phyloP scores from a whole-genome alignment of 2,113 vertebrate genomes.

The Pseudorectes ferrugineus region DNA sequence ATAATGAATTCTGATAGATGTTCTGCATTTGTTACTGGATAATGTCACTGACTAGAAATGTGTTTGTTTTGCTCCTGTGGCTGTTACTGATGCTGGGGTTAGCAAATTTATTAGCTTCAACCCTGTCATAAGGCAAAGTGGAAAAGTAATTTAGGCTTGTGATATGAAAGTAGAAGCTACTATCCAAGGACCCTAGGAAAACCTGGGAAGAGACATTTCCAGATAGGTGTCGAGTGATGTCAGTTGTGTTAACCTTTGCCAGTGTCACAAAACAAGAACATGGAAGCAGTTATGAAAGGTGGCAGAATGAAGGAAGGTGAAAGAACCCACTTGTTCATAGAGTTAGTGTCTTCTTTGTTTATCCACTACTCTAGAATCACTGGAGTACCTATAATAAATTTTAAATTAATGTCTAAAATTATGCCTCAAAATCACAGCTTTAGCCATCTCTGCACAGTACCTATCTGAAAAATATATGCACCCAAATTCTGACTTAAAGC shows the following conservation, averaged over 20 bases:
- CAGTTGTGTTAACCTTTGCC: neutral
- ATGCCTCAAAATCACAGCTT: neutral
- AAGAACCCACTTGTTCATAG: neutral
- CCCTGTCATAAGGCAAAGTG: neutral
- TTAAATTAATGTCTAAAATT: neutral
- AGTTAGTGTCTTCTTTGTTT: neutral
- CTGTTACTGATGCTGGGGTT: neutral
- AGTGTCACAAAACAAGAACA: neutral
- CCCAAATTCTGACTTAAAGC: neutral
- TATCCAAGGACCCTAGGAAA: neutral
- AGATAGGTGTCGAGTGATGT: neutral
- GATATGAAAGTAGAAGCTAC: neutral
- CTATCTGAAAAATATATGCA: neutral
- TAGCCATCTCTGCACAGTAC: neutral
- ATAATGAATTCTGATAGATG: neutral
- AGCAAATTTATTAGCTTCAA: neutral
- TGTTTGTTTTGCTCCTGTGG: neutral
- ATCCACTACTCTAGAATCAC: neutral
- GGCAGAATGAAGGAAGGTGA: neutral
- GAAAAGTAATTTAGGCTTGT: neutral
- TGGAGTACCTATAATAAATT: neutral
- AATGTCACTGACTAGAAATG: neutral
- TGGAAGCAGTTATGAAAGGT: neutral
- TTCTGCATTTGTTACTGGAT: neutral
- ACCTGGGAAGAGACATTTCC: neutral